phyloP scores from a whole-genome alignment of 1,140 invertebrate genomes.

The Delia radicum region DNA sequence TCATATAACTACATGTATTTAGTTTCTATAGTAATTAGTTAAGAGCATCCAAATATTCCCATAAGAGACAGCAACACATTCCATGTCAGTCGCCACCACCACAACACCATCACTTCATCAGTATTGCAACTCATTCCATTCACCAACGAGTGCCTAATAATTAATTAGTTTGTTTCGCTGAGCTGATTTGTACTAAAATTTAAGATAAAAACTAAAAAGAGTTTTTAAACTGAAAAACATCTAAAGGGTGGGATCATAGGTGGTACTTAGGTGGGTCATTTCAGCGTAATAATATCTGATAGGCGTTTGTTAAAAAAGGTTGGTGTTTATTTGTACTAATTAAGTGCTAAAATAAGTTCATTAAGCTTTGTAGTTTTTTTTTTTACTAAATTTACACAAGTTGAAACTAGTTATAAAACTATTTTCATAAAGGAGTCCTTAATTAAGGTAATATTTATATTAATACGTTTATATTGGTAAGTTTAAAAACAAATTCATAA shows the following conservation, averaged over 20 bases:
- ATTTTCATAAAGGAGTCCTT: too few species aligned
- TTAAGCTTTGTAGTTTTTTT: conserved; percentile 5
- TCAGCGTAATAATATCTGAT: background rate
- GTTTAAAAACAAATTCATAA: too few species aligned
- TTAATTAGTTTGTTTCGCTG: background rate
- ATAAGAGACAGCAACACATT: background rate
- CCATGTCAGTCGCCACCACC: too few species aligned
- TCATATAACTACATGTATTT: background rate
- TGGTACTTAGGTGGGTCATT: conserved; percentile 10
- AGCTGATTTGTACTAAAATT: background rate
- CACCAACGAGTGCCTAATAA: background rate
- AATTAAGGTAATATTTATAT: too few species aligned
- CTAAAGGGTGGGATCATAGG: background rate
- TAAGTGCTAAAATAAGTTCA: conserved; percentile 4
- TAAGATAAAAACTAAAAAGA: background rate
- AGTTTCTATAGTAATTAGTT: conserved; percentile 5
- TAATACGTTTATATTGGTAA: too few species aligned
- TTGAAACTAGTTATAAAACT: too few species aligned
- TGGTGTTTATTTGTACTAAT: conserved; percentile 4
- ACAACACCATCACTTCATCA: background rate
- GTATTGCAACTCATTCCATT: background rate
- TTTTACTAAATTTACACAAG: too few species aligned
- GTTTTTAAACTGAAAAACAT: background rate
- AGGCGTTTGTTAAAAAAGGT: background rate
- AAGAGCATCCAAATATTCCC: background rate